Percentiles rank a stretch among this genome's conserved stretches.
Conservation (phyloP, 1,140 invertebrate species). For the Leptinotarsa undecemlineata region DNA sequence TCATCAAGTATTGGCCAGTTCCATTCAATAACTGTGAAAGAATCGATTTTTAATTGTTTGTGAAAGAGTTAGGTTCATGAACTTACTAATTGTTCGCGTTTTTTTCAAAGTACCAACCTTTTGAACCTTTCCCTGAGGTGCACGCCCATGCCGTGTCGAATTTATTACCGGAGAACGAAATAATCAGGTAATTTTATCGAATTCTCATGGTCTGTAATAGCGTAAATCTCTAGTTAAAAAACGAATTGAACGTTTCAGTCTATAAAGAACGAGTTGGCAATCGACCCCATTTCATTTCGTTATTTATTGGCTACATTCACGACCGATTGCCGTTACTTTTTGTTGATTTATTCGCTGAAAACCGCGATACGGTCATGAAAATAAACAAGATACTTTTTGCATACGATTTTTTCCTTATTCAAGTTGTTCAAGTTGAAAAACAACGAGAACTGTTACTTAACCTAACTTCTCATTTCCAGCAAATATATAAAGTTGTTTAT, state of each 20-base stretch:
- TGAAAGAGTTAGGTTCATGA: too few relatives aligned
- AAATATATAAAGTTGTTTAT: too few relatives aligned
- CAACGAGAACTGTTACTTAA: background rate
- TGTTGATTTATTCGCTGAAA: background rate
- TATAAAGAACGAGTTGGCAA: conserved; percentile 1
- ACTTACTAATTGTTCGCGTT: background rate
- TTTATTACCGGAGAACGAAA: conserved; percentile 3
- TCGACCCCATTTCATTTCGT: background rate
- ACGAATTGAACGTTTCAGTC: background rate
- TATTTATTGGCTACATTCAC: background rate
- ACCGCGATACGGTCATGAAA: background rate
- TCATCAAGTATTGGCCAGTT: too few relatives aligned
- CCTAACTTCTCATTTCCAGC: too few relatives aligned
- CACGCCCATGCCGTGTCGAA: background rate
- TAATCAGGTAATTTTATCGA: background rate
- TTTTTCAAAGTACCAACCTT: background rate
- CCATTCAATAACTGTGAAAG: too few relatives aligned
- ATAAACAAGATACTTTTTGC: background rate
- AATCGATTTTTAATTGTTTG: too few relatives aligned
- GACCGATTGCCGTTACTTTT: background rate
- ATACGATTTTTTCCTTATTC: too few relatives aligned
- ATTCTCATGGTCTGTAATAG: conserved; percentile 2
- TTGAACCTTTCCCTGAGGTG: background rate
- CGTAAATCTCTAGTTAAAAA: conserved; percentile 4
- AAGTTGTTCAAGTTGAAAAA: background rate